Evolutionary conservation across 2,888 invertebrate genomes (phyloP), one percentile per base, ranked within the genome.

Genomic region (Erannis defoliaria): DNA sequence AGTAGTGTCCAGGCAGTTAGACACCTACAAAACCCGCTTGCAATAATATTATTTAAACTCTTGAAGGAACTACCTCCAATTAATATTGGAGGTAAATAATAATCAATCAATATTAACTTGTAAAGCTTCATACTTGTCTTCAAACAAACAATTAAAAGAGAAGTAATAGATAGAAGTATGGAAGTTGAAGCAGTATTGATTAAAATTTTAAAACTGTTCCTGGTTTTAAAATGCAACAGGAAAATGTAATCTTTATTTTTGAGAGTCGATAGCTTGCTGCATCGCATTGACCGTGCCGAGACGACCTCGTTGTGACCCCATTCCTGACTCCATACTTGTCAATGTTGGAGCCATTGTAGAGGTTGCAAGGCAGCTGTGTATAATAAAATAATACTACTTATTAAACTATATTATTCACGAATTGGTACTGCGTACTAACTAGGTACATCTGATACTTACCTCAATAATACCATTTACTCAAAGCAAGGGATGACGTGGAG

Each of bases 241-340:
- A 51, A 57, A 62, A 64, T 54, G 45, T 69, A 65, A 71, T 73
- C 67, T 73, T 72, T 67, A 69, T 73, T 75, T 78, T 77, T 74
- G 75, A 76, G 62, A 75, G 78, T 64, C 71, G 63, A 74, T 76
- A 68, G 64, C 64, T 68, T 51, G 57, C 76, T 78, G 73, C 74
- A 80, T 82, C 79, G 76, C 82, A 81, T 82, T 85, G 84, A 82
- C 84, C 81, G 78, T 71, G 75, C 75, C 70, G 56, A 64, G 65
- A 65, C 69, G 72, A 75, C 86, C 85, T 85, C 81, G 82, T 72
- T 60, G 67, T 83, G 89, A 85, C 90, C 89, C 82, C 88, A 90
- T 89, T 89, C 87, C 77, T 75, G 75, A 69, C 73, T 80, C 89
- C 88, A 84, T 89, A 85, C 84, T 77, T 71, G 86, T 83, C 77